Percentiles rank a stretch among this genome's conserved stretches.
Conservation (phyloP, 2,888 invertebrate genomes). For the Patella pellucida region DNA sequence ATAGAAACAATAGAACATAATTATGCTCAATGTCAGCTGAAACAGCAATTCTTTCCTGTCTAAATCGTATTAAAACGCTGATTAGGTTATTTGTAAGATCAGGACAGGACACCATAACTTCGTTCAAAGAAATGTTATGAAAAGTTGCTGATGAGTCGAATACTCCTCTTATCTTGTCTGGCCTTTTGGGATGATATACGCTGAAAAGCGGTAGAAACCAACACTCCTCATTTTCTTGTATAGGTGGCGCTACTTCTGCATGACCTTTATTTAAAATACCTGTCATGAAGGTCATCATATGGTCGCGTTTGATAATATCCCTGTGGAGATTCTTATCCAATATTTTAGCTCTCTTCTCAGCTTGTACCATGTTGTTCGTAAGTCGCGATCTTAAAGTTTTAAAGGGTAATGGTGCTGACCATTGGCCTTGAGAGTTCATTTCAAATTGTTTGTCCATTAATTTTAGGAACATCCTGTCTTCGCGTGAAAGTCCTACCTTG, state of each 20-base stretch:
- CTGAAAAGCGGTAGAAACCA: conserved; percentile 38
- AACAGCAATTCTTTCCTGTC: too few relatives aligned
- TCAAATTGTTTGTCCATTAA: too few relatives aligned
- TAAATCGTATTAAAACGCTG: too few relatives aligned
- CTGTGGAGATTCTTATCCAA: conserved; percentile 15
- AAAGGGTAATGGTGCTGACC: conserved; percentile 30
- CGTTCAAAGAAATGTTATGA: too few relatives aligned
- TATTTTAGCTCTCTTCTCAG: conserved; percentile 21
- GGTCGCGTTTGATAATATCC: conserved; percentile 14
- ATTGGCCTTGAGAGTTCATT: too few relatives aligned
- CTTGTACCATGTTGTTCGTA: conserved; percentile 30
- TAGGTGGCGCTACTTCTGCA: conserved; percentile 35
- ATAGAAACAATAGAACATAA: too few relatives aligned
- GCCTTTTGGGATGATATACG: conserved; percentile 34
- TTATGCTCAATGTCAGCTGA: too few relatives aligned
- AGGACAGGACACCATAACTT: too few relatives aligned
- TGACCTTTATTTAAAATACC: conserved; percentile 24
- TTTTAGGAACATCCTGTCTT: too few relatives aligned
- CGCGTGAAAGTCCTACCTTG: too few relatives aligned
- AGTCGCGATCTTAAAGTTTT: conserved; percentile 4
- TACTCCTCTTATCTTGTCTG: conserved; percentile 26
- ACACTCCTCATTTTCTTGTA: neutral
- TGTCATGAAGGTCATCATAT: conserved; percentile 27
- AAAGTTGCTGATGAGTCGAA: conserved; percentile 32
- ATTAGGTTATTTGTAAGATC: too few relatives aligned